phyloP scores from a whole-genome alignment of 2,888 invertebrate genomes.

The Tetragnatha montana region DNA sequence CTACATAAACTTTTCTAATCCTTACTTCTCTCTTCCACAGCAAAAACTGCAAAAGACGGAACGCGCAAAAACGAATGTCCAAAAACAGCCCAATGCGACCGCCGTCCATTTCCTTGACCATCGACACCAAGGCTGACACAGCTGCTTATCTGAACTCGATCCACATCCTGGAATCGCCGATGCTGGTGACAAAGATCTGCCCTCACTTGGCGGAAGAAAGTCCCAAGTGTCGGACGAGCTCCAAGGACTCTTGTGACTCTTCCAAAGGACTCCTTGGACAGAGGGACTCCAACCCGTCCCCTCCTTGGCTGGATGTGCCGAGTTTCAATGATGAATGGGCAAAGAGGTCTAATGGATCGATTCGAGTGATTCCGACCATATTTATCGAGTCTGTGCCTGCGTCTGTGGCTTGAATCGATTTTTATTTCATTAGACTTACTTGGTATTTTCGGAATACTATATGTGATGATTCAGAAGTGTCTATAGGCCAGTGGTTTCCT shows the following conservation, averaged over 20 bases:
- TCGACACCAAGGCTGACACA: not conserved
- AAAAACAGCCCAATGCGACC: not conserved
- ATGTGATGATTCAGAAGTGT: too few relatives aligned
- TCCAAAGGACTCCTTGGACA: not conserved
- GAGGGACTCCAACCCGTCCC: not conserved
- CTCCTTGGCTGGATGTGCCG: not conserved
- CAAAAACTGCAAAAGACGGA: conserved; percentile 14
- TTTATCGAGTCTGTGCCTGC: not conserved
- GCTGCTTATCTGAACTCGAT: not conserved
- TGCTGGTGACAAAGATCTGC: not conserved
- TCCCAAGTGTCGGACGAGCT: not conserved
- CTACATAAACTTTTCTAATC: not conserved
- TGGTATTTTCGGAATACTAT: too few relatives aligned
- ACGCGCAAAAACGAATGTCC: not conserved
- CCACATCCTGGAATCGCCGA: not conserved
- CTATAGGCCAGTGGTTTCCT: too few relatives aligned
- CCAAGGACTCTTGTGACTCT: conserved; percentile 8
- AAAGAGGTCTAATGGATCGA: not conserved
- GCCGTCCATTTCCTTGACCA: conserved; percentile 1
- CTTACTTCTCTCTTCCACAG: not conserved
- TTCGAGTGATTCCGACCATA: conserved; percentile 1
- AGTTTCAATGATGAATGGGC: not conserved
- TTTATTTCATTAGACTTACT: too few relatives aligned
- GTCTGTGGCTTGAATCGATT: not conserved
- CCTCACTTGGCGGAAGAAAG: not conserved